Percentiles rank a stretch among this genome's conserved stretches.
Evolutionary conservation across 2,888 invertebrate genomes (phyloP).

Genomic region (Drosophila aldrichi): DNA sequence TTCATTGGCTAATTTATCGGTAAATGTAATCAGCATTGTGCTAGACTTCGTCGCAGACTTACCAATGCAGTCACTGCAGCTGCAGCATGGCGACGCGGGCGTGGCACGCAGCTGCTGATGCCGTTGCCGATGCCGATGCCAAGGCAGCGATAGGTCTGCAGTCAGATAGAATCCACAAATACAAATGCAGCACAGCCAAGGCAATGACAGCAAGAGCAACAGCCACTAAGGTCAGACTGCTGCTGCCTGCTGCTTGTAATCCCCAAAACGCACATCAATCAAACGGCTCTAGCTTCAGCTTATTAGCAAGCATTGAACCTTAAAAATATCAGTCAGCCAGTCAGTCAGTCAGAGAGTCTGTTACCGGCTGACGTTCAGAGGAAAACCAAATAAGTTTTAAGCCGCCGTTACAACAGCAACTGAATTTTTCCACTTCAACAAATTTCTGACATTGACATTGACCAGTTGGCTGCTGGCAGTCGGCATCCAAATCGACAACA

Average conservation of each 20-base stretch:
- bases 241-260: conserved; percentile 54
- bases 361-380: conserved; percentile 23
- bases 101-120: conserved; percentile 58
- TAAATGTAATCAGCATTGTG: conserved; percentile 79
- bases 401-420: conserved; percentile 55
- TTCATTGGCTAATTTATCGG: conserved; percentile 80
- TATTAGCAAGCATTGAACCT: conserved; percentile 71
- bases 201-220: conserved; percentile 31
- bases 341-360: conserved; percentile 8
- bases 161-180: conserved; percentile 54
- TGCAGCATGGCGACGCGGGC: conserved; percentile 55
- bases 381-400: conserved; percentile 38
- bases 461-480: conserved; percentile 54
- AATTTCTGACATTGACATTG: conserved; percentile 83
- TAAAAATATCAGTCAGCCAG: conserved; percentile 39
- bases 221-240: conserved; percentile 54
- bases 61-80: conserved; percentile 21
- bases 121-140: conserved; percentile 47
- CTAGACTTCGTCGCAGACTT: conserved; percentile 36
- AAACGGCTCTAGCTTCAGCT: conserved; percentile 50
- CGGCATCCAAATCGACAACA: conserved; percentile 64
- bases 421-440: conserved; percentile 73
- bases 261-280: conserved; percentile 74
- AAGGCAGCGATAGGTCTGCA: conserved; percentile 57
- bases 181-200: conserved; percentile 24